Evolutionary conservation across 2,888 invertebrate species (phyloP), one percentile per base, ranked within the genome.

Genomic region (Drosophila affinis): DNA sequence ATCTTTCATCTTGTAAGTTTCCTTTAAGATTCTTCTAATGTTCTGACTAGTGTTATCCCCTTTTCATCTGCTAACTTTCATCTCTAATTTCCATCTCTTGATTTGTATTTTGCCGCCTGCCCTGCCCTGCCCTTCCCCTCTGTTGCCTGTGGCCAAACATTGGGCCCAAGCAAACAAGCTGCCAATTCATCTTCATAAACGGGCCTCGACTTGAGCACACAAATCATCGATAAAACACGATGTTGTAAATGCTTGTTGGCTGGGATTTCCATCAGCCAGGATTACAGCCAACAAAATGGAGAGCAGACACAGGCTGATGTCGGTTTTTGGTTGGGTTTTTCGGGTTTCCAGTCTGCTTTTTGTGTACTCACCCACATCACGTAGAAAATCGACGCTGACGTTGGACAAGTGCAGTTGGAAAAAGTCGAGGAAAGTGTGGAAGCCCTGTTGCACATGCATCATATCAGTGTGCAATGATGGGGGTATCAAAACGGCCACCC

Each of bases 401-500:
- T 90, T 90, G 67, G 82, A 78, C 75, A 91, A 79, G 75, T 89
- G 82, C 70, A 91, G 81, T 81, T 91, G 88, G 76, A 92, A 92
- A 76, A 91, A 91, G 51, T 92, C 90, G 61, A 91, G 78, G 77
- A 92, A 92, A 75, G 89, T 77, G 53, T 87, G 77, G 63, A 92
- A 92, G 46, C 91, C 91, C 76, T 89, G 89, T 83, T 91, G 90
- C 84, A 92, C 87, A 65, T 90, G 88, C 87, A 89, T 87, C 85
- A 75, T 87, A 65, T 91, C 79, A 55, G 62, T 70, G 72, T 89
- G 86, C 55, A 91, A 68, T 62, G 82, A 78, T 57, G 91, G 75
- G 55, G 91, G 89, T 80, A 91, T 87, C 79, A 91, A 79, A 78
- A 91, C 84, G 62, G 82, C 91, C 63, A 91, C 87, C 79, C 88